A percentile compares a stretch with the other conserved stretches of the same genome.
Evolutionary conservation across 2,888 invertebrate species (phyloP).

Genomic region (Pheosia tremula): DNA sequence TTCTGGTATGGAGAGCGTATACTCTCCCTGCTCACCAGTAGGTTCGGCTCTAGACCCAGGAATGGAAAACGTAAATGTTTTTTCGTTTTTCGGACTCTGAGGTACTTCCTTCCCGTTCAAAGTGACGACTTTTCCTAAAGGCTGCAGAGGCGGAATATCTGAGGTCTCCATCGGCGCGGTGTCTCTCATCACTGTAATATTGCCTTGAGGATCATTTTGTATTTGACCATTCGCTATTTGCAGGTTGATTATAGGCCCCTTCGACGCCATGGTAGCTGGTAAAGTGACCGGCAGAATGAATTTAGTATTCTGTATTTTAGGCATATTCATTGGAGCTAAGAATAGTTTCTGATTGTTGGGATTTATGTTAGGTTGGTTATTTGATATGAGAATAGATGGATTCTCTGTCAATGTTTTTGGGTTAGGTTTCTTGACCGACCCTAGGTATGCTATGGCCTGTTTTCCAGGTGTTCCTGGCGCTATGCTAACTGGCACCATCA

Average conservation of each 20-base stretch:
- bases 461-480: slow-evolving; percentile 69
- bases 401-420: slow-evolving; percentile 68
- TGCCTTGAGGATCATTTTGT: slow-evolving; percentile 85
- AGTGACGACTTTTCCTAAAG: slow-evolving; percentile 61
- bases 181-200: slow-evolving; percentile 86
- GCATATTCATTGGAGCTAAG: slow-evolving; percentile 83
- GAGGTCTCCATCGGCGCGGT: slow-evolving; percentile 56
- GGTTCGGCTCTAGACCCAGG: slow-evolving; percentile 79
- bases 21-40: slow-evolving; percentile 78
- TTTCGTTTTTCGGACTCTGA: slow-evolving; percentile 63
- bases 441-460: slow-evolving; percentile 81
- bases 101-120: slow-evolving; percentile 70
- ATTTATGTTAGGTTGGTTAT: slow-evolving; percentile 70
- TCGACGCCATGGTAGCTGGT: slow-evolving; percentile 83
- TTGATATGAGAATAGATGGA: slow-evolving; percentile 76
- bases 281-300: slow-evolving; percentile 80
- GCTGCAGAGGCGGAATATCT: slow-evolving; percentile 76
- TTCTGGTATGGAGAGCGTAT: slow-evolving; percentile 80
- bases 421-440: slow-evolving; percentile 81
- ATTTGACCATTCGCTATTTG: slow-evolving; percentile 88
- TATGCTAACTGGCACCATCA: slow-evolving; percentile 79
- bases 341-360: slow-evolving; percentile 83
- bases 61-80: slow-evolving; percentile 72
- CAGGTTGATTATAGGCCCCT: slow-evolving; percentile 86
- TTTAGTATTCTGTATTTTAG: slow-evolving; percentile 83